phyloP scores from a whole-genome alignment of 2,113 vertebrate species.

The Corynorhinus townsendii region DNA sequence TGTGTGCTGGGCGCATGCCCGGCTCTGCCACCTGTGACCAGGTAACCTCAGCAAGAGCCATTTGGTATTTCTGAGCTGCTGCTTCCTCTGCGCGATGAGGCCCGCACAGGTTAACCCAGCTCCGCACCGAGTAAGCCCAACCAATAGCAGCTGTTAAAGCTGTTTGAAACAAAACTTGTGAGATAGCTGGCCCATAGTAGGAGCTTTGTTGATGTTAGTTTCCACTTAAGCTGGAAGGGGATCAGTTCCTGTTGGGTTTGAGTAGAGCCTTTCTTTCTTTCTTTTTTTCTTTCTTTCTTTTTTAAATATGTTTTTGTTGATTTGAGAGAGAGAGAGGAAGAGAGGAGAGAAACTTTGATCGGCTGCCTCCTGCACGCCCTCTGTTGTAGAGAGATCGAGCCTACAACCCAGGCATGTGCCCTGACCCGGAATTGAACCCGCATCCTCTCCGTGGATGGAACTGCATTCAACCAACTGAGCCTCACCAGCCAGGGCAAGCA shows the following conservation, averaged over 20 bases:
- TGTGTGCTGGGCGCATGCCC: rapidly evolving
- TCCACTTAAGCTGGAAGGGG: not conserved
- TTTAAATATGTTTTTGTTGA: too few species aligned
- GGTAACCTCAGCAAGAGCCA: not conserved
- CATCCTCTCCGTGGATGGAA: too few species aligned
- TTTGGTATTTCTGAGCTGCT: rapidly evolving
- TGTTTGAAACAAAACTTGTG: not conserved
- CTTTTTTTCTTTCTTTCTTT: too few species aligned
- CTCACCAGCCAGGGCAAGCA: not conserved
- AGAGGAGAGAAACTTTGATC: too few species aligned
- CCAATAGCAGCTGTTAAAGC: not conserved
- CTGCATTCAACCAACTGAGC: too few species aligned
- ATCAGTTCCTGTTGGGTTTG: not conserved
- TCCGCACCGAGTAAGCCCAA: not conserved
- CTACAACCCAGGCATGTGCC: too few species aligned
- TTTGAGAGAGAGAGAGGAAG: too few species aligned
- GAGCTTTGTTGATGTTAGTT: not conserved
- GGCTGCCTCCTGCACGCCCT: too few species aligned
- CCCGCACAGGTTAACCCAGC: not conserved
- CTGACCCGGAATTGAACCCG: too few species aligned
- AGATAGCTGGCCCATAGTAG: not conserved
- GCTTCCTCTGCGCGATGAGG: rapidly evolving
- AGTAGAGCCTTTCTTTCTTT: not conserved
- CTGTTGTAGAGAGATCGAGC: too few species aligned
- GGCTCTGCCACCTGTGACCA: rapidly evolving